Conservation (phyloP, 2,888 invertebrate species). For the Hololepta plana region DNA sequence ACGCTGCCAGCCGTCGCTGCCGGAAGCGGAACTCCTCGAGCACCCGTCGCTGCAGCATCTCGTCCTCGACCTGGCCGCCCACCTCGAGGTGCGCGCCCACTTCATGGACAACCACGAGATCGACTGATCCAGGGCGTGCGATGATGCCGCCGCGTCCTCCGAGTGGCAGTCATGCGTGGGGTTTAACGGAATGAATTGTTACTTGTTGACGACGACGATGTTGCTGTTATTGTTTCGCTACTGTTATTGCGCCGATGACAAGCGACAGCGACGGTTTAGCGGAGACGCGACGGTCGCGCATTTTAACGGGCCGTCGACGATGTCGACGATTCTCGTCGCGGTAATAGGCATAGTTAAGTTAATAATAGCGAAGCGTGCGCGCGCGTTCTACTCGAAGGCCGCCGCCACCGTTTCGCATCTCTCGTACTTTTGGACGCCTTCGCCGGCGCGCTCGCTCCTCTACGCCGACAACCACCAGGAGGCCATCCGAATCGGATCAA, state of each 20-base stretch:
- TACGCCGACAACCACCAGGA: too few relatives aligned
- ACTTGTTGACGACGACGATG: too few relatives aligned
- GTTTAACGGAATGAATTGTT: slow-evolving; percentile 19
- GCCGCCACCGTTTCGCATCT: slow-evolving; percentile 17
- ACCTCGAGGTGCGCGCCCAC: slow-evolving; percentile 64
- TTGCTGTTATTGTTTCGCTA: slow-evolving; percentile 1
- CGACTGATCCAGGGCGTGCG: slow-evolving; percentile 37
- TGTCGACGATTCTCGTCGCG: too few relatives aligned
- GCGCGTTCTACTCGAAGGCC: slow-evolving; percentile 13
- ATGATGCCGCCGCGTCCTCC: slow-evolving; percentile 28
- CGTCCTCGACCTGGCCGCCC: slow-evolving; percentile 65
- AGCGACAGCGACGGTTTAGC: too few relatives aligned
- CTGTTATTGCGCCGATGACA: not conserved
- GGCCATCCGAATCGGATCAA: too few relatives aligned
- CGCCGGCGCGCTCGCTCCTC: too few relatives aligned
- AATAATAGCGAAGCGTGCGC: slow-evolving; percentile 1
- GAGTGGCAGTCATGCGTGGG: slow-evolving; percentile 25
- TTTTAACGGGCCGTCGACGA: too few relatives aligned
- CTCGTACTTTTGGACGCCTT: slow-evolving; percentile 21
- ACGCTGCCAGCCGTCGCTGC: slow-evolving; percentile 67
- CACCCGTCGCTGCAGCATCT: slow-evolving; percentile 64
- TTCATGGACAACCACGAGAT: slow-evolving; percentile 30
- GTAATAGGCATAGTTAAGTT: not conserved
- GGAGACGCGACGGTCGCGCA: too few relatives aligned
- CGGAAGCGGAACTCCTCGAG: slow-evolving; percentile 72